Base-by-base conservation (phyloP, 2,797 vertebrate species). In the Thaleichthys pacificus region DNA sequence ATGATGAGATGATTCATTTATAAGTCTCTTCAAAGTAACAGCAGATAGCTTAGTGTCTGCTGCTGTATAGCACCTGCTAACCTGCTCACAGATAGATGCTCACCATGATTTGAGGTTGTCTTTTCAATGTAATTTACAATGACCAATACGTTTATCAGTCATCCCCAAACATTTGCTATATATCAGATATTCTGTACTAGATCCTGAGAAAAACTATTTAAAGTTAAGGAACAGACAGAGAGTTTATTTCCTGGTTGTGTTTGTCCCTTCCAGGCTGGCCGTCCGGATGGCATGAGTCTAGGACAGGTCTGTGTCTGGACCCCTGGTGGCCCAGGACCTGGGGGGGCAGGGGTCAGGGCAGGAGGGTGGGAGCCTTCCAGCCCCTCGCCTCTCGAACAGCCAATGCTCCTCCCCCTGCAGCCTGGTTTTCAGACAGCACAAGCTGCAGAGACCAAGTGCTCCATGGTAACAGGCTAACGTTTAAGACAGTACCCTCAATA, bases 241-340 rank as follows among this genome's bases (percentile, higher is more conserved):
- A 0, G 24, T 51, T 21, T 19, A 21, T 54, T 4, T 51, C 56
- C 71, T 57, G 73, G 42, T 35, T 56, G 14, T 75, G 3, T 67
- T 42, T 63, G 19, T 38, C 9, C 63, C 5, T 66, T 61, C 30
- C 84, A 99, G 97, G 86, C 81, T 96, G n/a, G 21, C 97, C 97
- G 0, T 99, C 97, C 0, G 95, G 95, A 32, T 99, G 97, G 97
- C 92, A n/a, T 99, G 15, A 93, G 93, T 70, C 88, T 98, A n/a
- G 87, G 97, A 99, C 73, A 88, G 90, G 32, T 96, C 97, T 0
- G 83, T 98, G n/a, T 63, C 92, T 98, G 58, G 95, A 95, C 77
- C n/a, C n/a, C 90, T 96, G 1, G 88, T 99, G 72, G 95, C 94
- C 9, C 95, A 96, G n/a, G 89, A 96, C 94, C 0, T n/a, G 90